These are phyloP conservation scores for Hydrozoanthus tunicans DNA, from an alignment of 64 coral and sea anemone species.

Conservation along the genomic window DNA sequence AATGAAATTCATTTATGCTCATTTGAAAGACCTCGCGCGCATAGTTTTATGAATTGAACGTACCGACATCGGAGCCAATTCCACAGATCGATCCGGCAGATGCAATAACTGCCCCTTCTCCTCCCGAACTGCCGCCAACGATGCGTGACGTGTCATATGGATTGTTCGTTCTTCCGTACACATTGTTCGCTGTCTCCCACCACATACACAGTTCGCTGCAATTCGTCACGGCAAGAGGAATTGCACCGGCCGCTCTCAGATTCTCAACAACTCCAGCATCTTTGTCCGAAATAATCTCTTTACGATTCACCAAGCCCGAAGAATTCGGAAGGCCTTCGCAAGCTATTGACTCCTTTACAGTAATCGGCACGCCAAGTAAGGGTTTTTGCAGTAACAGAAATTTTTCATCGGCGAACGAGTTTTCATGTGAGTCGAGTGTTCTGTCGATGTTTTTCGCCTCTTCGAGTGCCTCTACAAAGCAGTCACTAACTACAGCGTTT, in stretches of 20 bases:
- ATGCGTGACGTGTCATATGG: slow-evolving; percentile 76
- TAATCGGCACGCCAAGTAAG: slow-evolving; percentile 77
- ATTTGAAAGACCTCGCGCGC: too few species aligned
- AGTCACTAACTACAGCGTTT: slow-evolving; percentile 73
- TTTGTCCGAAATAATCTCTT: slow-evolving; percentile 55
- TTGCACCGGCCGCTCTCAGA: slow-evolving; percentile 69
- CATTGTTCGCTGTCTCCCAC: slow-evolving; percentile 84
- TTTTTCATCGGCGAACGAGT: slow-evolving; percentile 43
- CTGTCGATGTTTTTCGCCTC: slow-evolving; percentile 76
- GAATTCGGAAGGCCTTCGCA: slow-evolving; percentile 76
- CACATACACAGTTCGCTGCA: slow-evolving; percentile 94
- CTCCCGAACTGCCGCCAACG: slow-evolving; percentile 86
- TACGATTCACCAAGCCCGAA: slow-evolving; percentile 77
- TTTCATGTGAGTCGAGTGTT: slow-evolving; percentile 57
- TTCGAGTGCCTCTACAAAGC: slow-evolving; percentile 71
- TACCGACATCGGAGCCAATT: slow-evolving; percentile 88
- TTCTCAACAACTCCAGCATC: slow-evolving; percentile 71
- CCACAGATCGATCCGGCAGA: slow-evolving; percentile 87
- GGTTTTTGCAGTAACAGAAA: slow-evolving; percentile 49
- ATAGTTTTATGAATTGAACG: background rate
- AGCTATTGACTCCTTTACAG: slow-evolving; percentile 80
- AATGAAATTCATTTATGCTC: too few species aligned
- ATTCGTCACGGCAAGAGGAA: slow-evolving; percentile 85
- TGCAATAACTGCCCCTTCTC: slow-evolving; percentile 83
- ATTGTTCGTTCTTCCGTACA: slow-evolving; percentile 85